Base-by-base conservation (phyloP, 2,888 invertebrate genomes). In the Diachrysia chrysitis region DNA sequence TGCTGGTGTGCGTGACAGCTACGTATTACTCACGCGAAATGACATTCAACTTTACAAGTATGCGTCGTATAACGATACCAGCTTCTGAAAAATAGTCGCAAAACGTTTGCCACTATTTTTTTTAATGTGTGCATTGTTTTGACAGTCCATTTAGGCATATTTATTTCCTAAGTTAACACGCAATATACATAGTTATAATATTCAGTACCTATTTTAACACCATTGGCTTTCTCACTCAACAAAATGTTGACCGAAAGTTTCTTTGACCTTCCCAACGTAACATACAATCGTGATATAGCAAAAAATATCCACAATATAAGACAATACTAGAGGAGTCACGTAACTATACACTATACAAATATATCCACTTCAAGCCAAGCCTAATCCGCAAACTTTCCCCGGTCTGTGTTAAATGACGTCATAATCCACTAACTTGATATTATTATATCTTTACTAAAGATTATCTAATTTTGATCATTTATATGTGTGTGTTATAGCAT, bases 391-490 rank as follows among this genome's bases (percentile, higher is more conserved):
- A 63, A 69, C 77, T 76, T 76, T 77, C 73, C 12, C 73, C 59
- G 32, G 2, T 63, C 53, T 63, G 14, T 61, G 62, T 51, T 42
- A 19, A 21, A 19, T 71, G 66, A 59, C 42, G 66, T 77, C 69
- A 77, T 61, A 23, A 55, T 61, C 35, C 19, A 56, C 42, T 19
- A 48, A 56, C 23, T 54, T 12, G 23, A 42, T 42, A 29, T 29
- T n/a, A n/a, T n/a, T n/a, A 16, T 21, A 46, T 19, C 21, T 57
- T 1, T 51, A 12, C 10, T 19, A 51, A 60, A 16, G 46, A 67
- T 76, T 76, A 76, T 71, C 68, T 76, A 67, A 76, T 37, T 25
- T 29, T 19, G 23, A 53, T 48, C 58, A 67, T n/a, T n/a, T n/a
- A n/a, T n/a, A n/a, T n/a, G n/a, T n/a, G n/a, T n/a, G n/a, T n/a